Evolutionary conservation across 1,140 invertebrate species (phyloP), one percentile per base, ranked within the genome.

Genomic region (Drosophila obscura): DNA sequence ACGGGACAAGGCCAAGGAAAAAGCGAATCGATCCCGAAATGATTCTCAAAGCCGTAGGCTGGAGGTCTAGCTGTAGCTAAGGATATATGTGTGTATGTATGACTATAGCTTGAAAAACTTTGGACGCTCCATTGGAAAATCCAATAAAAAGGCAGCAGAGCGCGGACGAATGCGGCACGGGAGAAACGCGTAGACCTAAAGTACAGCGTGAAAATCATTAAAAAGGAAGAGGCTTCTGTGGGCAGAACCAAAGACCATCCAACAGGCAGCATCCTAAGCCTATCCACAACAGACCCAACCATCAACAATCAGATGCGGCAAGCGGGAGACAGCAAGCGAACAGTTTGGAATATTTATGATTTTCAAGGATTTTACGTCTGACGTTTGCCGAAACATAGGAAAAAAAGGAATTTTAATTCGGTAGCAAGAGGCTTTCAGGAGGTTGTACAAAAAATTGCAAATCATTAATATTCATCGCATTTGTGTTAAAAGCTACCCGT

Each of bases 291-390:
- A 24, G 51, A 60, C 65, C 78, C 82, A 87, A 60, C 64, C 77
- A 73, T 79, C 74, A 78, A 60, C 26, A 26, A 35, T 46, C 35
- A 31, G 16, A 76, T 69, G 64, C 61, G 39, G 51, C 66, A 63
- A 71, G 66, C 53, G 50, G 39, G 50, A 50, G 57, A 67, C 73
- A 64, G 56, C 52, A 24, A 24, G 39, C 41, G 43, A 48, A 80
- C 35, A 43, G 57, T 64, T 69, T 62, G 60, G 50, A 81, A 87
- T 87, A 87, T 87, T 87, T 87, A 87, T 87, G 63, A 87, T 68
- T 66, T 81, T 82, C 60, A 81, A 87, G 82, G 82, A 85, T 85
- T 85, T 85, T 64, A 69, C 71, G 66, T 74, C 31, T 74, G 77
- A 84, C 80, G 75, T 78, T 77, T 73, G 62, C 26, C 51, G 9